A percentile compares a stretch with the other conserved stretches of the same genome.
phyloP scores from a whole-genome alignment of 2,888 invertebrate genomes.

The Cyaniris semiargus region DNA sequence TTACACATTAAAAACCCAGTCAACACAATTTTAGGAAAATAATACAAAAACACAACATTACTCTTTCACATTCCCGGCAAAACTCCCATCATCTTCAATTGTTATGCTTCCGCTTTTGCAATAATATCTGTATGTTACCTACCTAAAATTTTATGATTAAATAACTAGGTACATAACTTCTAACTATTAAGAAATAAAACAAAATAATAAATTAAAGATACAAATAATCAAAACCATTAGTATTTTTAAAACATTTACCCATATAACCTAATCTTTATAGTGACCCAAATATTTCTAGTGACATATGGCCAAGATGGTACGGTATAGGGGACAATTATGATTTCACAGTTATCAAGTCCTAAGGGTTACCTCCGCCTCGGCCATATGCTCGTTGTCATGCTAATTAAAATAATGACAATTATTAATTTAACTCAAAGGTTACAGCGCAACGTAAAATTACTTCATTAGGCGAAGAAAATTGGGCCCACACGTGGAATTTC shows the following conservation, averaged over 20 bases:
- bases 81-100: too few species aligned
- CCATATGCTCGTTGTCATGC: conserved; percentile 30
- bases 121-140: too few species aligned
- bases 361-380: background rate
- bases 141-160: too few species aligned
- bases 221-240: background rate
- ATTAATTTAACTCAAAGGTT: conserved; percentile 14
- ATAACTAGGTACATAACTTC: too few species aligned
- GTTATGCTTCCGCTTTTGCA: too few species aligned
- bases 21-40: too few species aligned
- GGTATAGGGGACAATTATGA: conserved; percentile 13
- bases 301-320: conserved; percentile 16
- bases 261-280: background rate
- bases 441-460: conserved; percentile 14
- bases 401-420: conserved; percentile 30
- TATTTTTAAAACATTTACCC: background rate
- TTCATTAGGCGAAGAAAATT: background rate
- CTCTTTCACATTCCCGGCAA: too few species aligned
- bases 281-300: conserved; percentile 11
- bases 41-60: too few species aligned
- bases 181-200: too few species aligned
- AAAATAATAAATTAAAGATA: background rate
- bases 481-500: background rate
- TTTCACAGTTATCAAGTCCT: conserved; percentile 21
- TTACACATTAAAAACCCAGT: too few species aligned